Base-by-base conservation (phyloP, 2,797 vertebrate genomes). In the Onychomys leucogaster region DNA sequence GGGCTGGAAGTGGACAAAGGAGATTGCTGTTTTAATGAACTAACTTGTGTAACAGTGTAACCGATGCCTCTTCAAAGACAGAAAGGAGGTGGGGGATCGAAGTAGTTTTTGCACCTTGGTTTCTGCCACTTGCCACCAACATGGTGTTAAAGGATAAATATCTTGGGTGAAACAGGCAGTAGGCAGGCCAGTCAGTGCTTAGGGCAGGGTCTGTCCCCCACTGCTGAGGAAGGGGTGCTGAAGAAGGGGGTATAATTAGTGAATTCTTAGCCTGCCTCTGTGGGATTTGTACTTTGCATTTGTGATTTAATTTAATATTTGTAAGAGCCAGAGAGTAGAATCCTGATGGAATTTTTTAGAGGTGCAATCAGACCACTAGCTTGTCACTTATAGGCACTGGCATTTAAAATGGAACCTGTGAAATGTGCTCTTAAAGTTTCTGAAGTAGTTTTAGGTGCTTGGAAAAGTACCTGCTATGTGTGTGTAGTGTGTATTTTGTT, bases 291-390 rank as follows among this genome's bases (percentile, higher is more conserved):
- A 87, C 80, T 94, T 94, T 93, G 80, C 59, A 81, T 95, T 85
- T 90, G 57, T 57, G 91, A 37, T 75, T 93, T 93, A 94, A 82
- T 90, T 81, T 97, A 73, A 76, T 95, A 49, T 87, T 92, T 95
- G 11, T 80, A 88, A 90, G 67, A 95, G 88, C 84, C 43, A 69
- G 84, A 78, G 90, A 94, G 69, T 93, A 87, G 65, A 67, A 81
- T 95, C 85, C 92, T 92, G 91, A 75, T 90, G 78, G 52, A 61
- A 67, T 92, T 94, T 97, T 92, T 80, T 69, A 96, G 29, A 89
- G 80, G 61, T 90, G 21, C 94, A 91, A 88, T 76, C 52, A 91
- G 78, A 85, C 67, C 78, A 4, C 21, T 89, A 12, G 55, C 67
- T 92, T 82, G 21, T 78, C 85, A 46, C 11, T 37, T 46, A 8